Evolutionary conservation across 1,140 invertebrate species (phyloP), one percentile per base, ranked within the genome.

Genomic region (Macrobrachium rosenbergii): DNA sequence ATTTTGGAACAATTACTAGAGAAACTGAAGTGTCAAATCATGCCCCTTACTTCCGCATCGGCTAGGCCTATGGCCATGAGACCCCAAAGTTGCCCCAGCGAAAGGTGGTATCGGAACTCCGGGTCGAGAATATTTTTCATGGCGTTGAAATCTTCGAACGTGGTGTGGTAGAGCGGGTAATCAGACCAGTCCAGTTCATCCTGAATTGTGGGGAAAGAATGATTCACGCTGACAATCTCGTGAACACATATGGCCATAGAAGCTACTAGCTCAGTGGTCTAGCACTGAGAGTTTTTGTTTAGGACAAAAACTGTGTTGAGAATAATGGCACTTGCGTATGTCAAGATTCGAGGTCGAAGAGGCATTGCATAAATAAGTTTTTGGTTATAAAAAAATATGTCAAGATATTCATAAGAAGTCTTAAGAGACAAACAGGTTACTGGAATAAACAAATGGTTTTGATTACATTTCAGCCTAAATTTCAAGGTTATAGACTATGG

Each of bases 101-200:
- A 76, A 60, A 90, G 80, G 80, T 89, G 89, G 83, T 90, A 90
- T 43, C 67, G 45, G 82, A 90, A 91, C 45, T 90, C 84, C 19
- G 91, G 91, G 85, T 92, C 91, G 43, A 91, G 84, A 45, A 86
- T 69, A 67, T 91, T 90, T 76, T 90, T 89, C 19, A 92, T 89
- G 28, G 89, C 87, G 17, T 90, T 89, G 82, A 91, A 90, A 37
- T 82, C 91, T 60, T 92, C 91, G 64, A 90, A 92, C 60, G 91
- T 89, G 6, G 91, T 91, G 85, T 92, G 91, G 79, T 91, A 91
- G 6, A 91, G 83, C 16, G 91, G 91, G 88, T 91, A 92, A 58
- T 90, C 90, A 19, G 83, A 83, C 77, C 89, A 80, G 59, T 82
- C 58, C 69, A 87, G 90, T 60, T 89, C 83, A 0, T 84, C 82